Conservation (phyloP, 1,140 invertebrate genomes). For the Thaumatotibia leucotreta region DNA sequence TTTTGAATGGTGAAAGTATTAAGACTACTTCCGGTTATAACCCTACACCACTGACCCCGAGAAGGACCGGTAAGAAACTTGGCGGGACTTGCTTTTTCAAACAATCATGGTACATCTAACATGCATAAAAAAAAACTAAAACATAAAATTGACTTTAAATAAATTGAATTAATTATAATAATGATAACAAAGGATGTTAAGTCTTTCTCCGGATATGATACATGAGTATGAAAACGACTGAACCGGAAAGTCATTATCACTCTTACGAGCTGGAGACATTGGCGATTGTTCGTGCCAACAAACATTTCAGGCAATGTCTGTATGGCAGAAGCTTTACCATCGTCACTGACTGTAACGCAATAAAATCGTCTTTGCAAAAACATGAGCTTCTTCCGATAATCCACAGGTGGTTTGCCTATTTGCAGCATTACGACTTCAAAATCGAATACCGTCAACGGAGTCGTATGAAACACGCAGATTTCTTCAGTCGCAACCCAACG, state of each 20-base stretch:
- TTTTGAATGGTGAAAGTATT: no score
- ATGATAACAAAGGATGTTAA: no score
- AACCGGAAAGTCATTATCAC: conserved; percentile 45
- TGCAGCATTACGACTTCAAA: conserved; percentile 40
- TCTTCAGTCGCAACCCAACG: conserved; percentile 9
- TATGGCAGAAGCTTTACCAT: conserved; percentile 29
- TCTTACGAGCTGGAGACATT: conserved; percentile 63
- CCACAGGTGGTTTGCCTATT: conserved; percentile 36
- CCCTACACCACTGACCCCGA: no score
- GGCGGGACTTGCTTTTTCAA: no score
- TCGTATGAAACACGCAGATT: conserved; percentile 17
- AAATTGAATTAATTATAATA: no score
- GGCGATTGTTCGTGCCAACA: conserved; percentile 40
- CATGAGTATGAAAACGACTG: conserved; percentile 21
- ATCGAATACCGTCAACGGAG: conserved; percentile 10
- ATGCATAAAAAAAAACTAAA: no score
- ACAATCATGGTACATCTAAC: no score
- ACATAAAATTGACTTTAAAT: no score
- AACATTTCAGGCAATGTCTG: conserved; percentile 32
- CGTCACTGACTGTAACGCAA: conserved; percentile 27
- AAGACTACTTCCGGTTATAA: no score
- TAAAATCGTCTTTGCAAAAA: conserved; percentile 31
- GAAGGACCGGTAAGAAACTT: no score
- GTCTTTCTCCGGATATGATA: no score
- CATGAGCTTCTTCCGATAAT: conserved; percentile 31